A percentile compares a stretch with the other conserved stretches of the same genome.
Evolutionary conservation across 1,140 invertebrate species (phyloP).

Genomic region (Monochamus saltuarius): DNA sequence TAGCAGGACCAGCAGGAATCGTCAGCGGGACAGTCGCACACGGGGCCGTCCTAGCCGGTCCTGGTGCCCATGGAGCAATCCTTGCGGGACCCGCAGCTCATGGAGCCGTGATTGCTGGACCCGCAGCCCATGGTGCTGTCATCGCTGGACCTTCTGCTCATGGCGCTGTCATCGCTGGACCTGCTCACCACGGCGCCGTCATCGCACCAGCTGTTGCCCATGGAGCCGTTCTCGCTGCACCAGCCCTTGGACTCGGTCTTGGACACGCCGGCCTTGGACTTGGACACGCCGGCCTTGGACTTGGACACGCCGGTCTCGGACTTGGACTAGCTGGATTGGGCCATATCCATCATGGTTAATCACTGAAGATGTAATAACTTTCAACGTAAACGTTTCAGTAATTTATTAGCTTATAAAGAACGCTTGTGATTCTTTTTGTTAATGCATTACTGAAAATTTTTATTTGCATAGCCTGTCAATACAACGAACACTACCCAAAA

Average conservation of each 20-base stretch:
- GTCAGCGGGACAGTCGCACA: conserved; percentile 12
- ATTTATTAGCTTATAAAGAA: background rate
- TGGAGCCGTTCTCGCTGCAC: conserved; percentile 16
- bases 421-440: background rate
- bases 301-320: conserved; percentile 1
- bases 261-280: background rate
- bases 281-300: conserved; percentile 6
- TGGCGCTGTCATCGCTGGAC: conserved; percentile 28
- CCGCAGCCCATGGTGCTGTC: conserved; percentile 20
- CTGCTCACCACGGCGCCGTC: conserved; percentile 1
- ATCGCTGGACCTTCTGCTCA: conserved; percentile 22
- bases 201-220: background rate
- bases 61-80: background rate
- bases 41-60: conserved; percentile 13
- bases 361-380: conserved; percentile 9
- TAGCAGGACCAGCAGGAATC: conserved; percentile 14
- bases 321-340: conserved; percentile 5
- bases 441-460: conserved; percentile 4
- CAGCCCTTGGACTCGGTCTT: conserved; percentile 10
- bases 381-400: background rate
- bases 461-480: background rate
- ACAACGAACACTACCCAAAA: background rate
- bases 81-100: conserved; percentile 23
- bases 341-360: background rate
- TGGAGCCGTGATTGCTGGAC: conserved; percentile 24